phyloP scores from a whole-genome alignment of 2,797 vertebrate genomes.

The Echiichthys vipera region DNA sequence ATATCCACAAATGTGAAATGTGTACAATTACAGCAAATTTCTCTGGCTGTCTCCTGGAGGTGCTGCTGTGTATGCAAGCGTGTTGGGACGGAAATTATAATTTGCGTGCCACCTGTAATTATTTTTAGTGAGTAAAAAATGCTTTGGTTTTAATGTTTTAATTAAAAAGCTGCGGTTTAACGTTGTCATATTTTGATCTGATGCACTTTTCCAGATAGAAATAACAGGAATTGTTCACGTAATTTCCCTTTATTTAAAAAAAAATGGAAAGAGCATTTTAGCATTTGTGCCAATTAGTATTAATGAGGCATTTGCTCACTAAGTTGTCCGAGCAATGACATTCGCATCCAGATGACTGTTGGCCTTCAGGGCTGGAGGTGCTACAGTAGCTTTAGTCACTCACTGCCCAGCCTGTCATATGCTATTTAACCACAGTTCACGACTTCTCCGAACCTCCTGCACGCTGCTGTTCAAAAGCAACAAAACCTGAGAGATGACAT shows the following conservation, averaged over 20 bases:
- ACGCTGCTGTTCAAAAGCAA: slow-evolving; percentile 11
- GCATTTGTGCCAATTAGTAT: slow-evolving; percentile 68
- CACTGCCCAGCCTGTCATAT: slow-evolving; percentile 62
- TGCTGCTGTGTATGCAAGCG: background rate
- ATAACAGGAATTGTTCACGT: background rate
- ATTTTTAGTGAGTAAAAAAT: slow-evolving; percentile 9
- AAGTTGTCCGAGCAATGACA: slow-evolving; percentile 67
- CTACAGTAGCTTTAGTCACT: slow-evolving; percentile 63
- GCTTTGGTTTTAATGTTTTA: background rate
- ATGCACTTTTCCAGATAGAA: background rate
- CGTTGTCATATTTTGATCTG: background rate
- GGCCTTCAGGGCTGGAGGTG: slow-evolving; percentile 72
- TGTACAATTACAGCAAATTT: slow-evolving; percentile 51
- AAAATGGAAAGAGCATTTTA: slow-evolving; percentile 19
- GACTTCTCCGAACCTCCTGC: slow-evolving; percentile 31
- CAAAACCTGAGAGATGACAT: slow-evolving; percentile 18
- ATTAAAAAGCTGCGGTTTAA: background rate
- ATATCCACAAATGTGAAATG: slow-evolving; percentile 52
- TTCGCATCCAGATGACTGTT: slow-evolving; percentile 69
- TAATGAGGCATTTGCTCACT: slow-evolving; percentile 70
- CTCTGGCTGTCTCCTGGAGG: background rate
- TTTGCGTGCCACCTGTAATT: slow-evolving; percentile 54
- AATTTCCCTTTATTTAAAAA: slow-evolving; percentile 3
- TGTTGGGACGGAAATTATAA: slow-evolving; percentile 45
- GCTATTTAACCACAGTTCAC: slow-evolving; percentile 64